These are phyloP conservation scores for Siniperca chuatsi DNA, from an alignment of 2,113 vertebrate genomes.

Conservation along the genomic window DNA sequence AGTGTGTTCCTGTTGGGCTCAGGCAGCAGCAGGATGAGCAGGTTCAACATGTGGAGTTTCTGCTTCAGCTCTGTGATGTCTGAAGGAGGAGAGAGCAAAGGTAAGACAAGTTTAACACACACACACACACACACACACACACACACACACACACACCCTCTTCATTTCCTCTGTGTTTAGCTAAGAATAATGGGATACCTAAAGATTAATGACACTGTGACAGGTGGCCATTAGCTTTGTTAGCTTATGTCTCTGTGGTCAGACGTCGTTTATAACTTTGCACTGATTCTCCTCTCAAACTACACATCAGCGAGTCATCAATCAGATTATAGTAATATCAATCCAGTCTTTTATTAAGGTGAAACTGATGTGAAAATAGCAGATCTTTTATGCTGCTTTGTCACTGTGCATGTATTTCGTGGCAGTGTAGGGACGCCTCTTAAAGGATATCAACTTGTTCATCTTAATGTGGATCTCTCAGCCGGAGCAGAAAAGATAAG, in stretches of 20 bases:
- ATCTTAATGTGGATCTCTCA: slow-evolving; percentile 61
- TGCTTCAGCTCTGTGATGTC: slow-evolving; percentile 91
- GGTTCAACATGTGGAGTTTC: slow-evolving; percentile 91
- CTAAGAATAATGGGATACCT: slow-evolving; percentile 64
- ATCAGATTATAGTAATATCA: slow-evolving; percentile 70
- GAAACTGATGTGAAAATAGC: slow-evolving; percentile 32
- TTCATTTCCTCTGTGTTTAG: slow-evolving; percentile 77
- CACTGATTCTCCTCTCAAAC: slow-evolving; percentile 36
- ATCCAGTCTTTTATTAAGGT: slow-evolving; percentile 45
- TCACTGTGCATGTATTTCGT: slow-evolving; percentile 16
- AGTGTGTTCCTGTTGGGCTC: slow-evolving; percentile 92
- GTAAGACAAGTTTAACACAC: slow-evolving; percentile 15
- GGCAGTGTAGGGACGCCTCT: neutral
- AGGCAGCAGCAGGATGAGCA: slow-evolving; percentile 90
- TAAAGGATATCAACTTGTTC: slow-evolving; percentile 56
- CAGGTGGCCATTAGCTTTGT: slow-evolving; percentile 74
- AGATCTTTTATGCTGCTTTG: slow-evolving; percentile 17
- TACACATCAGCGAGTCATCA: slow-evolving; percentile 59
- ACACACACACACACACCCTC: slow-evolving; percentile 17
- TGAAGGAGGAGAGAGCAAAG: slow-evolving; percentile 51
- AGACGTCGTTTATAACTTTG: slow-evolving; percentile 60
- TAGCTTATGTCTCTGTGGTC: slow-evolving; percentile 67
- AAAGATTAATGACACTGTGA: slow-evolving; percentile 77
- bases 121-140: slow-evolving; percentile 38
- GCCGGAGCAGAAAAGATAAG: slow-evolving; percentile 44